Conservation (phyloP, 1,140 invertebrate species). For the Diuraphis noxia region DNA sequence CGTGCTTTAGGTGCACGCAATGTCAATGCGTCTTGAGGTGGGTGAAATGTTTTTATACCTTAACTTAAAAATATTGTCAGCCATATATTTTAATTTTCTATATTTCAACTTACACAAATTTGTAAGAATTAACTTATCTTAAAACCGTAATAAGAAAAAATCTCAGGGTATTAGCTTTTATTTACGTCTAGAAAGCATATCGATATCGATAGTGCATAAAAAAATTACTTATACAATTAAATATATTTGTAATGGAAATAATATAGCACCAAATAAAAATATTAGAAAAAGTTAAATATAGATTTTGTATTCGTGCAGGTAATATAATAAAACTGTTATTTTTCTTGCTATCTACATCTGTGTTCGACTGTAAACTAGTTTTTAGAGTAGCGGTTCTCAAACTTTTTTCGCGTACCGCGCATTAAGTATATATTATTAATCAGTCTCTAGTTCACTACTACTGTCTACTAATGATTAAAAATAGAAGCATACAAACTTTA, state of each 20-base stretch:
- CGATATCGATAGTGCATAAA: background rate
- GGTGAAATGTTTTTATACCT: conserved; percentile 43
- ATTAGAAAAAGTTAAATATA: background rate
- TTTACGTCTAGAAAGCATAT: background rate
- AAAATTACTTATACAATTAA: background rate
- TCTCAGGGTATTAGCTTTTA: background rate
- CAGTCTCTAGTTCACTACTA: no score
- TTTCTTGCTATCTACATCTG: no score
- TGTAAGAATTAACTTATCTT: background rate
- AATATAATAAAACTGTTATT: no score
- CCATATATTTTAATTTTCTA: background rate
- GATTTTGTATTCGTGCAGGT: no score
- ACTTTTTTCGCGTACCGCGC: no score
- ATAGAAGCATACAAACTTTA: no score
- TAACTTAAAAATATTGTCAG: background rate
- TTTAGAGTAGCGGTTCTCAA: no score
- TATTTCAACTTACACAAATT: background rate
- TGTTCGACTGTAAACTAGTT: no score
- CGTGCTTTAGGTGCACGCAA: conserved; percentile 79
- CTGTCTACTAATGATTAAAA: no score
- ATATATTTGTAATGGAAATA: background rate
- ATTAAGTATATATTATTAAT: no score
- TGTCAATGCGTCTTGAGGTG: conserved; percentile 78
- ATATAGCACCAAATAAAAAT: background rate
- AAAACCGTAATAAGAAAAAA: background rate